A percentile compares a stretch with the other conserved stretches of the same genome.
Evolutionary conservation across 64 coral and sea anemone genomes (phyloP).

Genomic region (Pachyseris speciosa): DNA sequence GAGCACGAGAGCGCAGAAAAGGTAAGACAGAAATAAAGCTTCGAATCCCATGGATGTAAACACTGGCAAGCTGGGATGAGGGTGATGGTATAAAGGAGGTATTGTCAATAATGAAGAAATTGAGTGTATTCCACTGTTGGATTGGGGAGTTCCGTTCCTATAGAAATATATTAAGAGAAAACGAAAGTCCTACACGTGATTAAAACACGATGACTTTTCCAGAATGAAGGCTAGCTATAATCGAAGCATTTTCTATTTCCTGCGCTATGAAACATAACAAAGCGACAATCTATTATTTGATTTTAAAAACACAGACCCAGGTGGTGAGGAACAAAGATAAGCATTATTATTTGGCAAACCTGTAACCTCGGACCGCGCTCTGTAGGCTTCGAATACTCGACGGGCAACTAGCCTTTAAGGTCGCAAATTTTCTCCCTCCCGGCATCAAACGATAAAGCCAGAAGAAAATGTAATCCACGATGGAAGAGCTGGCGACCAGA

Average conservation of each 20-base stretch:
- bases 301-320: neutral
- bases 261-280: neutral
- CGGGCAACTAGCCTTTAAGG: conserved; percentile 77
- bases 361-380: conserved; percentile 54
- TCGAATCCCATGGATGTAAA: conserved; percentile 87
- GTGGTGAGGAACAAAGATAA: neutral
- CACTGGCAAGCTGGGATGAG: conserved; percentile 73
- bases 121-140: conserved; percentile 56
- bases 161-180: conserved; percentile 18
- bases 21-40: conserved; percentile 75
- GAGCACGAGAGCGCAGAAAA: conserved; percentile 75
- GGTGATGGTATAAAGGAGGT: conserved; percentile 81
- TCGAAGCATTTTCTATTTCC: too few relatives aligned
- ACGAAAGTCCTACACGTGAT: conserved; percentile 5
- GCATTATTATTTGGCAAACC: conserved; percentile 24
- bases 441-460: conserved; percentile 94
- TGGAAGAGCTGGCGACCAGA: conserved; percentile 70
- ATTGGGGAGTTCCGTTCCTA: conserved; percentile 75
- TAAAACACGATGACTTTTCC: neutral
- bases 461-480: conserved; percentile 78
- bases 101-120: conserved; percentile 93
- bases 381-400: conserved; percentile 71
- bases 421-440: conserved; percentile 91
- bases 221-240: neutral
- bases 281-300: neutral